These are phyloP conservation scores for Epistrophe grossulariae DNA, from an alignment of 2,888 invertebrate species.

Conservation along the genomic window DNA sequence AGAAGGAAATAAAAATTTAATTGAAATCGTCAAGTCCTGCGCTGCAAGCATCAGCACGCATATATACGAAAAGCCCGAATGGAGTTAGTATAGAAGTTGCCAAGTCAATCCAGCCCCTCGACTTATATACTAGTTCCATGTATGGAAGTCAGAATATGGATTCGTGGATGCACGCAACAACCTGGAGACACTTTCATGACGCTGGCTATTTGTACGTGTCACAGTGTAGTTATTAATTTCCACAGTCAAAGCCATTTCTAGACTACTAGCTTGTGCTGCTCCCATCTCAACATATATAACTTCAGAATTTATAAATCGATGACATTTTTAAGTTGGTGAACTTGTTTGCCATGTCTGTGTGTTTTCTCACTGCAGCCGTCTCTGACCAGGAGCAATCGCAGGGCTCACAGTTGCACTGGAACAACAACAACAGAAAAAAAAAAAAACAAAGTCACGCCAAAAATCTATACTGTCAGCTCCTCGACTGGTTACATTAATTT, in stretches of 20 bases:
- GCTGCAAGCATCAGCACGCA: constrained; percentile 14
- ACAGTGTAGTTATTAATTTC: constrained; percentile 75
- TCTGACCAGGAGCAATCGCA: neutral
- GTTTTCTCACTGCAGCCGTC: constrained; percentile 6
- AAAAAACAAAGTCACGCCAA: constrained; percentile 65
- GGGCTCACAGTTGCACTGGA: constrained; percentile 3
- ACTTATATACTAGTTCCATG: constrained; percentile 32
- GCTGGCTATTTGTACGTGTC: constrained; percentile 75
- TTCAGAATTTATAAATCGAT: constrained; percentile 54
- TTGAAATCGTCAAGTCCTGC: constrained; percentile 71
- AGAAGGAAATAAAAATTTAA: constrained; percentile 65
- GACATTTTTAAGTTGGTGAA: constrained; percentile 71
- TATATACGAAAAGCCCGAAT: neutral
- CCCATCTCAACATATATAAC: constrained; percentile 7
- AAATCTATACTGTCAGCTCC: constrained; percentile 74
- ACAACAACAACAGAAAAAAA: neutral
- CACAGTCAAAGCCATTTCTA: constrained; percentile 72
- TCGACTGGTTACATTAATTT: constrained; percentile 75
- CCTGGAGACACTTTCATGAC: constrained; percentile 71
- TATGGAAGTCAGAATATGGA: constrained; percentile 62
- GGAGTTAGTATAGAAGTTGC: neutral
- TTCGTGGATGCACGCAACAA: constrained; percentile 71
- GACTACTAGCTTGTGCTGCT: constrained; percentile 50
- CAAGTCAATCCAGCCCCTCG: constrained; percentile 30
- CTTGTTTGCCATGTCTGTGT: constrained; percentile 59